Percentiles rank a stretch among this genome's conserved stretches.
Evolutionary conservation across 2,888 invertebrate genomes (phyloP).

Genomic region (Plebejus anna): DNA sequence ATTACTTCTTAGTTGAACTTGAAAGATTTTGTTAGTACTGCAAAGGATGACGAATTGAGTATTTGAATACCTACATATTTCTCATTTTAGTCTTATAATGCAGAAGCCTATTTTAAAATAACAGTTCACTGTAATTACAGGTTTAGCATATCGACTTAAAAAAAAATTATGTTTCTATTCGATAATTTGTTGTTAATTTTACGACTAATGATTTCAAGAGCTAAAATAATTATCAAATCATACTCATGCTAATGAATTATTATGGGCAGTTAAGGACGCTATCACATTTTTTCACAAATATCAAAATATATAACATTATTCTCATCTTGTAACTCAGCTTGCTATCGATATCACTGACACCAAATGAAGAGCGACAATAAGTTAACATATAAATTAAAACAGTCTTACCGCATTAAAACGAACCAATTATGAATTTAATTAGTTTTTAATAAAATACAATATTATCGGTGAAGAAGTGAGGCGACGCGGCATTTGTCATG

Average conservation of each 20-base stretch:
- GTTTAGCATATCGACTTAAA: too few relatives aligned
- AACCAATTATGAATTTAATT: slow-evolving; percentile 31
- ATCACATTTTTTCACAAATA: too few relatives aligned
- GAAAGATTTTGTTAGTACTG: neutral
- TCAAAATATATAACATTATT: too few relatives aligned
- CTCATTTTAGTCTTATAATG: too few relatives aligned
- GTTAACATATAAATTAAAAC: slow-evolving; percentile 14
- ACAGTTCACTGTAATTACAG: too few relatives aligned
- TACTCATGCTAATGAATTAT: neutral
- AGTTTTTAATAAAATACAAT: slow-evolving; percentile 36
- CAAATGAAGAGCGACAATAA: neutral
- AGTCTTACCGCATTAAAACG: slow-evolving; percentile 25
- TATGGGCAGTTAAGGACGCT: neutral
- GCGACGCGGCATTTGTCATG: slow-evolving; percentile 62
- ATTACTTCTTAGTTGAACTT: neutral
- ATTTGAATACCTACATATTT: too few relatives aligned
- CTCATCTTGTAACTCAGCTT: neutral
- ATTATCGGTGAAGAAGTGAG: slow-evolving; percentile 43
- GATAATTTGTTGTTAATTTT: too few relatives aligned
- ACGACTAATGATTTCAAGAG: neutral
- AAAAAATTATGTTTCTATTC: too few relatives aligned
- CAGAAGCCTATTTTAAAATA: too few relatives aligned
- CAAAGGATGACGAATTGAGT: too few relatives aligned
- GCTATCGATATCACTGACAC: neutral
- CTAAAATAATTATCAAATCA: neutral